phyloP scores from a whole-genome alignment of 2,113 vertebrate genomes.

The Coregonus clupeaformis region DNA sequence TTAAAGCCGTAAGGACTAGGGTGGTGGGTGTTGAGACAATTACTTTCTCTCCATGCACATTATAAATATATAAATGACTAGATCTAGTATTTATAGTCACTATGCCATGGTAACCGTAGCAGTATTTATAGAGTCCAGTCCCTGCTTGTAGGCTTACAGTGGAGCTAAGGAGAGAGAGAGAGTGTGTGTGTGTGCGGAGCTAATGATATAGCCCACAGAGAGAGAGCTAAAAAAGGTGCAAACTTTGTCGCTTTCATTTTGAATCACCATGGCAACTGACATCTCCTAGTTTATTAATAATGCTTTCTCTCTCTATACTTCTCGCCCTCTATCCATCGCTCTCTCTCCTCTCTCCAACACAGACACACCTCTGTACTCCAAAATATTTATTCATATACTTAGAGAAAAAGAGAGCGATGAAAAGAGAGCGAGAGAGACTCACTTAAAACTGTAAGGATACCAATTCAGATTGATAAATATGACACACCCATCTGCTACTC shows the following conservation, averaged over 20 bases:
- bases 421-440: not conserved
- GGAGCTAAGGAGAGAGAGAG: too few relatives aligned
- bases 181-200: not conserved
- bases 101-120: conserved; percentile 64
- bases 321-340: too few relatives aligned
- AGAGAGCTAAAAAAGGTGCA: conserved; percentile 36
- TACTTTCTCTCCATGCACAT: not conserved
- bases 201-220: conserved; percentile 3
- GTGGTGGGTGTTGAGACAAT: not conserved
- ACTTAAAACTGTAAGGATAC: not conserved
- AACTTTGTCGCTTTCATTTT: conserved; percentile 39
- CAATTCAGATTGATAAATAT: not conserved
- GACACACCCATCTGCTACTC: not conserved
- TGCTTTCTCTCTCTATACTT: not conserved
- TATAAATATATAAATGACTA: conserved; percentile 41
- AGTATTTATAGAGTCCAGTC: conserved; percentile 59
- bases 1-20: too few relatives aligned
- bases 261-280: conserved; percentile 49
- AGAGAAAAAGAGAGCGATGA: conserved; percentile 3
- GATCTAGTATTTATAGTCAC: conserved; percentile 61
- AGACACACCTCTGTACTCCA: not conserved
- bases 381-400: not conserved
- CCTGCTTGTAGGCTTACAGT: conserved; percentile 47
- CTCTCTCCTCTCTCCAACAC: not conserved
- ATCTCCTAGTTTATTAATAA: conserved; percentile 13